These are phyloP conservation scores for Cettia cetti DNA, from an alignment of 2,113 vertebrate species.

Conservation along the genomic window DNA sequence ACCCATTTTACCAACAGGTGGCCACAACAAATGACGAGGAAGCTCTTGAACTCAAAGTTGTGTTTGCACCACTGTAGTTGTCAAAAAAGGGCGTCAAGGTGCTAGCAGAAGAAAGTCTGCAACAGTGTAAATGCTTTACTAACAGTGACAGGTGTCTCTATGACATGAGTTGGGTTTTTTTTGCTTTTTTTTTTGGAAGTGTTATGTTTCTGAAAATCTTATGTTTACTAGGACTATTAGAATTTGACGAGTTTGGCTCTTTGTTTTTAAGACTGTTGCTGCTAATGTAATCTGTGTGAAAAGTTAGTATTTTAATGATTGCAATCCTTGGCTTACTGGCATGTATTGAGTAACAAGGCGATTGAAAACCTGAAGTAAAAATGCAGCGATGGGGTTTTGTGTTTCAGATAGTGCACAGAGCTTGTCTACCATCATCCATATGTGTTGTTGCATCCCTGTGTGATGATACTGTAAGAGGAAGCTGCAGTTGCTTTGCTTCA, in stretches of 20 bases:
- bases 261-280: not conserved
- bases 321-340: not conserved
- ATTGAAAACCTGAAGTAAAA: not conserved
- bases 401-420: not conserved
- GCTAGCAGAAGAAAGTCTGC: not conserved
- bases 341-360: not conserved
- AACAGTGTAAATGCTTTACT: not conserved
- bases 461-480: not conserved
- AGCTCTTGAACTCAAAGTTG: not conserved
- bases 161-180: not conserved
- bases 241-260: not conserved
- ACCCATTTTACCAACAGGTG: not conserved
- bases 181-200: not conserved
- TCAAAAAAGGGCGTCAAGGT: not conserved
- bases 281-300: not conserved
- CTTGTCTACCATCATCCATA: not conserved
- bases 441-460: not conserved
- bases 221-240: not conserved
- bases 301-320: not conserved
- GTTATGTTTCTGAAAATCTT: not conserved
- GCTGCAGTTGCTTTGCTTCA: not conserved
- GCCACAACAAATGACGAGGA: not conserved
- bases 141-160: not conserved
- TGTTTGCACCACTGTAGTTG: rapidly evolving
- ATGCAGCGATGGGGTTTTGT: not conserved